Percentiles rank a stretch among this genome's conserved stretches.
phyloP scores from a whole-genome alignment of 2,113 vertebrate genomes.

The Cephalophus harveyi region DNA sequence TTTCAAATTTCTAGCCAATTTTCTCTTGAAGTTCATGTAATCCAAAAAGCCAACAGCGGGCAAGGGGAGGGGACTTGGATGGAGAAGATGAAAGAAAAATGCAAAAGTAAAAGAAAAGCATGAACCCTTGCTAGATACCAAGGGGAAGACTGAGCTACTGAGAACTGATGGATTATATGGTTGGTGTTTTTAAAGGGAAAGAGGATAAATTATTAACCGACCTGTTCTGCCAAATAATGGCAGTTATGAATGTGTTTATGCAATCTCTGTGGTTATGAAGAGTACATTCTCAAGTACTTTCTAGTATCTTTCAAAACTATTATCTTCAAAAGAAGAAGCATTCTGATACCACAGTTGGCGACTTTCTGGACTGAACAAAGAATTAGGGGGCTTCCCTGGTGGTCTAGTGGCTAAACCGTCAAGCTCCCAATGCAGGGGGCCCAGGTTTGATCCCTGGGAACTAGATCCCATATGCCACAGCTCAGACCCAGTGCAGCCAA shows the following conservation, averaged over 20 bases:
- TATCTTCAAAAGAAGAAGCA: neutral
- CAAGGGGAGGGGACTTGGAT: neutral
- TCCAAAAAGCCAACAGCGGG: neutral
- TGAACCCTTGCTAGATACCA: neutral
- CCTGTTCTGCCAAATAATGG: neutral
- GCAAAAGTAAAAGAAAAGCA: neutral
- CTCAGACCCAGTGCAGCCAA: neutral
- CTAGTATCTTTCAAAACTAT: neutral
- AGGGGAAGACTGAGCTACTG: neutral
- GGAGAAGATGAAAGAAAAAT: neutral
- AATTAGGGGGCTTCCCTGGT: neutral
- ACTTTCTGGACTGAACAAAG: neutral
- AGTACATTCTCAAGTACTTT: neutral
- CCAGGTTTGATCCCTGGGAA: neutral
- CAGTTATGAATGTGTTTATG: neutral
- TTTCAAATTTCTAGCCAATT: neutral
- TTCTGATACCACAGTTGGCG: neutral
- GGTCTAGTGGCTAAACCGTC: neutral
- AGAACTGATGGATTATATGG: neutral
- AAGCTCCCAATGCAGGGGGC: neutral
- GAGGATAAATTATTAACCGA: neutral
- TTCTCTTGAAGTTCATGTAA: slow-evolving; percentile 5
- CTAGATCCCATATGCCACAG: neutral
- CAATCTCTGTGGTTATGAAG: neutral
- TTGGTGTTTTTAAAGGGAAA: neutral